Conservation (phyloP, 2,888 invertebrate genomes). For the Cryptocephalus moraei region DNA sequence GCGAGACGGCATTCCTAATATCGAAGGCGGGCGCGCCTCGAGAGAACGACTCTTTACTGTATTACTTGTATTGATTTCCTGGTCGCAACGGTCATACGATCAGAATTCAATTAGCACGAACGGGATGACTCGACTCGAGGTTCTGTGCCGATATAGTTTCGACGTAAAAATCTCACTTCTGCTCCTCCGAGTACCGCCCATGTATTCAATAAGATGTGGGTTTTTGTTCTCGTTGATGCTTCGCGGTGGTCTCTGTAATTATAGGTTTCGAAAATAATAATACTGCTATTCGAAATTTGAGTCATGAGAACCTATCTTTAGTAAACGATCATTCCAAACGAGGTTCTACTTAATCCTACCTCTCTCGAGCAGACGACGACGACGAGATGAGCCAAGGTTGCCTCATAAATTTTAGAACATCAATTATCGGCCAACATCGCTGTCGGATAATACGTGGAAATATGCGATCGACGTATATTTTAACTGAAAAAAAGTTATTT, state of each 20-base stretch:
- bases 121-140: slow-evolving; percentile 3
- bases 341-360: slow-evolving; percentile 24
- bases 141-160: background rate
- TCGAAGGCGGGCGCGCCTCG: no score
- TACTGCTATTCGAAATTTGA: slow-evolving; percentile 34
- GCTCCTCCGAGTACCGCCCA: background rate
- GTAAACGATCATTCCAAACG: slow-evolving; percentile 30
- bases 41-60: no score
- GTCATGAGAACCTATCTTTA: slow-evolving; percentile 36
- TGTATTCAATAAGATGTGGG: slow-evolving; percentile 17
- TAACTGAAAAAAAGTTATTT: no score
- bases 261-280: slow-evolving; percentile 36
- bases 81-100: no score
- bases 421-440: slow-evolving; percentile 2
- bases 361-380: slow-evolving; percentile 3
- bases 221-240: slow-evolving; percentile 27
- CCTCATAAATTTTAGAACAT: slow-evolving; percentile 4
- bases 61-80: background rate
- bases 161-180: no score
- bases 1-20: no score
- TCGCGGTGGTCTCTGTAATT: slow-evolving; percentile 37
- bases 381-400: slow-evolving; percentile 8
- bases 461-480: no score
- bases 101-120: background rate
- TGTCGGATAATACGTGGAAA: no score